Base-by-base conservation (phyloP, 1,140 invertebrate genomes). In the Nebria ingens region DNA sequence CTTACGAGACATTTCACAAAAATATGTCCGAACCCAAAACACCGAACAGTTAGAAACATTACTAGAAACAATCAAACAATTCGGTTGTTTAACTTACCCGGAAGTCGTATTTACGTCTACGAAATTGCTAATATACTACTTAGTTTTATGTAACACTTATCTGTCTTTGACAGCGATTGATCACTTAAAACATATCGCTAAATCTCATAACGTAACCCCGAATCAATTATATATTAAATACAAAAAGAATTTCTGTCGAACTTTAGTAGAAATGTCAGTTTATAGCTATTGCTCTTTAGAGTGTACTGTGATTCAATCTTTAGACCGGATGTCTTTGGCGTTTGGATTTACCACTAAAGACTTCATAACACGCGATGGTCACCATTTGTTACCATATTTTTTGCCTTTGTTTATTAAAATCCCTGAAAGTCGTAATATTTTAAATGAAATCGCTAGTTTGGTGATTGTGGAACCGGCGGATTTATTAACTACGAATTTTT, bases 191-290 rank as follows among this genome's bases (percentile, higher is more conserved):
- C 9, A 45, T 45, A 45, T 45, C 4, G 82, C 83, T 19, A 69
- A 76, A 51, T 69, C 63, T 21, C 75, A 82, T 19, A 71, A 72
- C 0, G 67, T 77, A 20, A 77, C 79, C 13, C 76, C 79, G 2
- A 79, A 81, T 19, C 68, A 78, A 49, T 69, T 87, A 19, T 87
- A 83, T 62, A 76, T 77, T 57, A 76, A 80, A 68, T 85, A 86
- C 62, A 82, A 81, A 61, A 80, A 79, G 17, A 77, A 83, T 65
- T 77, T 83, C 53, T 75, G 84, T 21, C 71, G 75, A 49, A 66
- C 76, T 21, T 75, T 81, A 29, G 78, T 79, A 53, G 70, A 80
- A 19, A 73, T 85, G 57, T 58, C 72, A 73, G 22, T 68, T 72
- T 40, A 74, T 65, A 60, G 21, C 65, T 61, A 1, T 65, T 61